Evolutionary conservation across 2,888 invertebrate genomes (phyloP).

Genomic region (Tetragonisca angustula): DNA sequence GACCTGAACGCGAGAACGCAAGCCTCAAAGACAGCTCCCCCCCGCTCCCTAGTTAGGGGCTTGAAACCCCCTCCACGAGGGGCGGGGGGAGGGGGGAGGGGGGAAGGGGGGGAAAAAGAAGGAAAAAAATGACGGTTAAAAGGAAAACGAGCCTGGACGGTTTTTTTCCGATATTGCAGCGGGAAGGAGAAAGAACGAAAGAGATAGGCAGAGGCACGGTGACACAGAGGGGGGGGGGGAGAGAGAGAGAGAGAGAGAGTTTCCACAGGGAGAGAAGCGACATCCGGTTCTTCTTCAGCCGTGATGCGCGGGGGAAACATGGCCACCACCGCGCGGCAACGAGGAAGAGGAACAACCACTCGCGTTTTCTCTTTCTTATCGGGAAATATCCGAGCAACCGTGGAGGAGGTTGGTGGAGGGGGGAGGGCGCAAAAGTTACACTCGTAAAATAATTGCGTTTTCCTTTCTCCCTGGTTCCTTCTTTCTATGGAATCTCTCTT

Average conservation of each 20-base stretch:
- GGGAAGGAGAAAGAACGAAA: background rate
- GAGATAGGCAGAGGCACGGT: background rate
- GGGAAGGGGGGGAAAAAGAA: too few relatives aligned
- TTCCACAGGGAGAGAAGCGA: conserved; percentile 20
- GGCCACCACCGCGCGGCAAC: background rate
- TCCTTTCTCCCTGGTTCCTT: too few relatives aligned
- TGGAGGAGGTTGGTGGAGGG: too few relatives aligned
- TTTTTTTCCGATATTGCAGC: conserved; percentile 31
- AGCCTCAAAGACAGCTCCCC: conserved; percentile 43
- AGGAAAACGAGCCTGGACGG: conserved; percentile 25
- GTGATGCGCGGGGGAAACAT: conserved; percentile 14
- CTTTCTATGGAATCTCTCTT: too few relatives aligned
- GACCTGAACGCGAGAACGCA: conserved; percentile 50
- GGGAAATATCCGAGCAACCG: background rate
- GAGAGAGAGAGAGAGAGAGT: background rate
- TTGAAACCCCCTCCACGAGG: too few relatives aligned
- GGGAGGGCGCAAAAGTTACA: background rate
- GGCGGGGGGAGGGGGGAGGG: background rate
- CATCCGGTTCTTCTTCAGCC: conserved; percentile 34
- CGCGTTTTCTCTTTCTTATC: background rate
- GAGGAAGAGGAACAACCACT: too few relatives aligned
- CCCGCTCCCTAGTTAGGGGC: too few relatives aligned
- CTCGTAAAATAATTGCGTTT: too few relatives aligned
- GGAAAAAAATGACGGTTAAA: conserved; percentile 26
- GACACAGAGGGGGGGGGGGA: background rate